A percentile compares a stretch with the other conserved stretches of the same genome.
Evolutionary conservation across 2,888 invertebrate genomes (phyloP).

Genomic region (Cataglyphis altisquamis): DNA sequence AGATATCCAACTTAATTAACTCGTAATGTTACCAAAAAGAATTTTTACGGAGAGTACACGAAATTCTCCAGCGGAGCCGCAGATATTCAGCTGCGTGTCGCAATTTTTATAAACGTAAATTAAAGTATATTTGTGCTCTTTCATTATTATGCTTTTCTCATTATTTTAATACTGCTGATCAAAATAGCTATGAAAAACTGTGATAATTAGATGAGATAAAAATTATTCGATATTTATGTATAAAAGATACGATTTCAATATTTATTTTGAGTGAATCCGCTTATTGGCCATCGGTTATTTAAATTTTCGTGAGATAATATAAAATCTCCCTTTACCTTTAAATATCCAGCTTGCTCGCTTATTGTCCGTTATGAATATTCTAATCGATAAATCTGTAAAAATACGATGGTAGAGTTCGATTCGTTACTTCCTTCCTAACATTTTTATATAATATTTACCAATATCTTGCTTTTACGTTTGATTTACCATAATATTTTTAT

Average conservation of each 20-base stretch:
- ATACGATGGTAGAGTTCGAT: background rate
- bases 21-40: constrained; percentile 21
- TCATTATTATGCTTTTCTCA: background rate
- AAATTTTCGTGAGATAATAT: constrained; percentile 38
- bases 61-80: background rate
- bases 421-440: background rate
- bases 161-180: constrained; percentile 22
- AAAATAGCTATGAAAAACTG: background rate
- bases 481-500: constrained; percentile 3
- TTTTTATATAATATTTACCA: background rate
- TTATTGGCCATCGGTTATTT: constrained; percentile 49
- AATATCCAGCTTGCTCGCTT: constrained; percentile 19
- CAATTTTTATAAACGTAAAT: background rate
- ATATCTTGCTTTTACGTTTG: background rate
- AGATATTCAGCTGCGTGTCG: background rate
- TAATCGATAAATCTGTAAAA: constrained; percentile 29
- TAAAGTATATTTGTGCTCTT: background rate
- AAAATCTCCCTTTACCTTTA: constrained; percentile 9
- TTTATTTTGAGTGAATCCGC: constrained; percentile 35
- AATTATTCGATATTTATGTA: constrained; percentile 41
- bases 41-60: background rate
- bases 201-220: constrained; percentile 29
- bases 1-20: constrained; percentile 61
- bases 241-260: constrained; percentile 27
- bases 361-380: constrained; percentile 40